Percentiles rank a stretch among this genome's conserved stretches.
These are phyloP conservation scores for Zelleria hepariella DNA, from an alignment of 2,888 invertebrate species.

Conservation along the genomic window DNA sequence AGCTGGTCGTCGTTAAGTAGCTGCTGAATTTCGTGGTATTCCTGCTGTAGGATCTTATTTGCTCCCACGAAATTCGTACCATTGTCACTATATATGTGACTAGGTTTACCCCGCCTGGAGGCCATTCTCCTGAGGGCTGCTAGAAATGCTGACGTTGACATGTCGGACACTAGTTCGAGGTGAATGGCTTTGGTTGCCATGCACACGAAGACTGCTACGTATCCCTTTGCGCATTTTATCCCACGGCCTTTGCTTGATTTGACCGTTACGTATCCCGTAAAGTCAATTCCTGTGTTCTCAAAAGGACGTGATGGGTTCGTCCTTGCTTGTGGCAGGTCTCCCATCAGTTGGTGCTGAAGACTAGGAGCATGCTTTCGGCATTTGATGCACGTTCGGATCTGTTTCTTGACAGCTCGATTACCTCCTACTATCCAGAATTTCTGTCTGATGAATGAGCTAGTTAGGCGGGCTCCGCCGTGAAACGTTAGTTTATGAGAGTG, in stretches of 20 bases:
- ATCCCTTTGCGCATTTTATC: not conserved
- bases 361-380: too few species aligned
- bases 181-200: not conserved
- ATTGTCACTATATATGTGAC: slow-evolving; percentile 15
- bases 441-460: not conserved
- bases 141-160: slow-evolving; percentile 15
- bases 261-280: not conserved
- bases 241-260: not conserved
- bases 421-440: too few species aligned
- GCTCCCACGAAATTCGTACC: slow-evolving; percentile 17
- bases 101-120: slow-evolving; percentile 16
- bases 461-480: slow-evolving; percentile 6
- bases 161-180: not conserved
- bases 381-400: too few species aligned
- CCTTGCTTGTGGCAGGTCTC: too few species aligned
- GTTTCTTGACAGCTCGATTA: too few species aligned
- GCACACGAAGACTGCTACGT: not conserved
- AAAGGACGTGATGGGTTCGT: too few species aligned
- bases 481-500: slow-evolving; percentile 4
- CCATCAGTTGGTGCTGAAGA: too few species aligned
- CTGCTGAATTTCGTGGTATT: not conserved
- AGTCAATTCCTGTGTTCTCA: not conserved
- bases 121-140: slow-evolving; percentile 17
- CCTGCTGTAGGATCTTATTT: slow-evolving; percentile 11
- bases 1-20: not conserved